Evolutionary conservation across 2,113 vertebrate genomes (phyloP), one percentile per base, ranked within the genome.

Genomic region (Microtus oregoni): DNA sequence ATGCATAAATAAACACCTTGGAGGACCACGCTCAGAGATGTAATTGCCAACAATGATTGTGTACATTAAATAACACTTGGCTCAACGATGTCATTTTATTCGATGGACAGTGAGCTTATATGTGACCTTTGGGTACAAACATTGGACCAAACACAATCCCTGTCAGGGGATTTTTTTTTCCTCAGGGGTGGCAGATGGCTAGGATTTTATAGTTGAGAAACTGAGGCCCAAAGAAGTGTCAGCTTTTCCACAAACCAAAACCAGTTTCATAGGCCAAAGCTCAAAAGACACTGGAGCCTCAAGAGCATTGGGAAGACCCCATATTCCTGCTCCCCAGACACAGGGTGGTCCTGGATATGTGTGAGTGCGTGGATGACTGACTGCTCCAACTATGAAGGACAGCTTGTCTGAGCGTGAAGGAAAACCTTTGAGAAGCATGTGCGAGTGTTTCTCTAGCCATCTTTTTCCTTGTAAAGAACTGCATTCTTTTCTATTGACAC

Each of bases 401-500:
- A 86, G 52, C 20, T n/a, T 32, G n/a, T 47, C 15, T 41, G 86
- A 75, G 20, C 12, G 22, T 24, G 55, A 38, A 38, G 75, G 47
- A 92, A 67, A 86, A 77, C 38, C 87, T 72, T 24, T 68, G 83
- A 92, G 79, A 94, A 95, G 91, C 75, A 70, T 0, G 0, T 26
- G 47, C 0, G 5, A 20, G 19, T 82, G 32, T 81, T 87, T 52
- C 20, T 67, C 55, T 70, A 50, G 58, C 44, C 41, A n/a, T 90
- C 79, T 79, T 97, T 96, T 90, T 92, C 41, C 75, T 38, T 93
- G 87, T 58, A 92, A 94, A 98, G 94, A 97, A 96, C 95, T 78
- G 93, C 91, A 97, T 97, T 97, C 87, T 95, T 96, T 96, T 89
- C 91, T 95, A 32, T 52, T 97, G 96, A 97, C 67, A 93, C 63